Percentiles rank a stretch among this genome's conserved stretches.
Conservation (phyloP, 2,797 vertebrate genomes). For the Hippopotamyrus pictus region DNA sequence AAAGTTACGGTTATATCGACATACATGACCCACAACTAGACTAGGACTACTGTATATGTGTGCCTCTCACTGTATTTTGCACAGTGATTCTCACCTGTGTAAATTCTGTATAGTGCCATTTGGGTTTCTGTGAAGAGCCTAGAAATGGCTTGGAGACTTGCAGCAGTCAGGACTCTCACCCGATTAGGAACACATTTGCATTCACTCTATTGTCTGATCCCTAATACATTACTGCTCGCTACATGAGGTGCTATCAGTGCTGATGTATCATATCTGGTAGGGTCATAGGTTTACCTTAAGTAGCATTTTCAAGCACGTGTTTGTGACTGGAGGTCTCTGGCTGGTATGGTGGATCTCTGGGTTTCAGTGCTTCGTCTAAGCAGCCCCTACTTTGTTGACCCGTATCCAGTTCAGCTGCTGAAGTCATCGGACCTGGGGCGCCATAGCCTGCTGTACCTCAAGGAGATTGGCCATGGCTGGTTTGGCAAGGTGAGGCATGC, state of each 20-base stretch:
- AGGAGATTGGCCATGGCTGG: constrained; percentile 92
- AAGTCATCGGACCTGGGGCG: constrained; percentile 79
- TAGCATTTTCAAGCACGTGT: background rate
- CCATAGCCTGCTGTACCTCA: constrained; percentile 89
- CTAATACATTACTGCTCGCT: background rate
- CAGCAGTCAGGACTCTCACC: background rate
- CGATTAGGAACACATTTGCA: background rate
- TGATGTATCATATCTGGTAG: background rate
- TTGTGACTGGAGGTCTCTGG: background rate
- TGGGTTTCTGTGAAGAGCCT: background rate
- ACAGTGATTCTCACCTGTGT: background rate
- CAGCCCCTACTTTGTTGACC: background rate
- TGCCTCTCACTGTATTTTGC: background rate
- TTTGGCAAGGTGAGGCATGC: constrained; percentile 82
- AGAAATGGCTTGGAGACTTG: background rate
- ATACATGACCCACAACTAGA: background rate
- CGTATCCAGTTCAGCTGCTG: background rate
- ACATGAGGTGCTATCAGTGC: background rate
- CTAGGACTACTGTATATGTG: background rate
- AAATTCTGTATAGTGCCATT: background rate
- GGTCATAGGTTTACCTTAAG: background rate
- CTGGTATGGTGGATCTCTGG: background rate
- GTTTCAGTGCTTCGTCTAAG: constrained; percentile 21
- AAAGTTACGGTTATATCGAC: background rate
- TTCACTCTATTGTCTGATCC: background rate